Percentiles rank a stretch among this genome's conserved stretches.
Conservation (phyloP, 2,797 vertebrate species). For the Cyprinella venusta region DNA sequence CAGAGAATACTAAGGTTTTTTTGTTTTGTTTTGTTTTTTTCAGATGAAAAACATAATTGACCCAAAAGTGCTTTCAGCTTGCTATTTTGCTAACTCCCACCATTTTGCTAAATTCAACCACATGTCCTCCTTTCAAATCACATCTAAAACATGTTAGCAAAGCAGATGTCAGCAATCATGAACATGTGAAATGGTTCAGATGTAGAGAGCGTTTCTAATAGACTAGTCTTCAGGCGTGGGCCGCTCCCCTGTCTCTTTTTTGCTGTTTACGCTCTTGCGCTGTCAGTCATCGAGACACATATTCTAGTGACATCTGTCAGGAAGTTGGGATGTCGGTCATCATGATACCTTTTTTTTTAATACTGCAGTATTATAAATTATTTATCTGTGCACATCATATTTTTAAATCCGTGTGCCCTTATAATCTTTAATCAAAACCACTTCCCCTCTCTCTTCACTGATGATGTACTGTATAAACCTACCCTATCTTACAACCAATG, state of each 20-base stretch:
- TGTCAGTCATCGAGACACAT: constrained; percentile 11
- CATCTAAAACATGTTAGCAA: not conserved
- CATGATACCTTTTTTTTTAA: not conserved
- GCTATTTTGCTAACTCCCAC: constrained; percentile 5
- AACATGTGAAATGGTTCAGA: not conserved
- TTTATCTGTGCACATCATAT: not conserved
- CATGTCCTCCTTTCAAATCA: not conserved
- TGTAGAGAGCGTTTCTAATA: not conserved
- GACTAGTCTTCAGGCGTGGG: not conserved
- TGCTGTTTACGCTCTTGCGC: not conserved
- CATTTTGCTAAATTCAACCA: not conserved
- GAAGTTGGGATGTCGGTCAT: constrained; percentile 14
- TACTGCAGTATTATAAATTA: not conserved
- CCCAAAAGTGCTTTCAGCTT: not conserved
- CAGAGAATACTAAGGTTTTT: not conserved
- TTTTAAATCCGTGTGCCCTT: not conserved
- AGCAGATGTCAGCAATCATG: constrained; percentile 4
- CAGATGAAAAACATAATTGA: not conserved
- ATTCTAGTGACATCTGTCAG: constrained; percentile 24
- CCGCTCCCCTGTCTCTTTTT: not conserved
- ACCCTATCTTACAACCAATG: no score
- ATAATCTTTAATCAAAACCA: not conserved
- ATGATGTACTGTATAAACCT: not conserved
- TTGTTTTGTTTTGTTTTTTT: not conserved
- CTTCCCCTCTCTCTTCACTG: not conserved